These are phyloP conservation scores for Brachionus rotundiformis DNA, from an alignment of 1,140 invertebrate species.

Conservation along the genomic window DNA sequence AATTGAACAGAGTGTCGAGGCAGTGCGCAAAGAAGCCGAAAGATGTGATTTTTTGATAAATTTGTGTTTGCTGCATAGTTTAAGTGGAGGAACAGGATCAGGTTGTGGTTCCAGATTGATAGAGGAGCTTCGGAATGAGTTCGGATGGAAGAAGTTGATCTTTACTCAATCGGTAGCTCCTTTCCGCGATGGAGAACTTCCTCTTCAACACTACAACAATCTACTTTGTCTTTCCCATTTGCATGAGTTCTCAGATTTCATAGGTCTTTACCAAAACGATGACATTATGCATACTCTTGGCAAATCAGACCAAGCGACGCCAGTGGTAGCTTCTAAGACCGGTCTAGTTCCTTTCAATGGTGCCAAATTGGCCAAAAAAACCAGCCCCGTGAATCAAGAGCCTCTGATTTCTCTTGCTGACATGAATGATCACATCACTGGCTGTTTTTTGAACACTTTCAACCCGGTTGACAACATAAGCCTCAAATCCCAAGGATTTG, in stretches of 20 bases:
- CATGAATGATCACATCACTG: conserved; percentile 29
- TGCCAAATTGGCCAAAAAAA: not conserved
- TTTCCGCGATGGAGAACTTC: conserved; percentile 36
- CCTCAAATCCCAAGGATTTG: not conserved
- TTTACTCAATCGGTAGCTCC: conserved; percentile 46
- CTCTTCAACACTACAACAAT: conserved; percentile 50
- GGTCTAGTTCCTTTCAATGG: conserved; percentile 14
- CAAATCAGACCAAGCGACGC: not conserved
- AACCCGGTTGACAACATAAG: conserved; percentile 40
- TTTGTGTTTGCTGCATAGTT: conserved; percentile 71
- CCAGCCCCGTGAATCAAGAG: not conserved
- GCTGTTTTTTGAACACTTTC: not conserved
- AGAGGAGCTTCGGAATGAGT: conserved; percentile 55
- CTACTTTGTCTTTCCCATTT: conserved; percentile 24
- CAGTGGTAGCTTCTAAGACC: not conserved
- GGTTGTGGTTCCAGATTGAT: conserved; percentile 70
- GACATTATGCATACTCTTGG: not conserved
- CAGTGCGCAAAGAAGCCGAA: conserved; percentile 68
- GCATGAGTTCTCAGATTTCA: conserved; percentile 28
- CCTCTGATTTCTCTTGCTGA: not conserved
- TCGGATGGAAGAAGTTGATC: conserved; percentile 7
- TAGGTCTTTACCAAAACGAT: conserved; percentile 44
- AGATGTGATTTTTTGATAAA: conserved; percentile 72
- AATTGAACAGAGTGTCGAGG: conserved; percentile 64
- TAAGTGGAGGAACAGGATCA: conserved; percentile 64